These are phyloP conservation scores for Microplitis mediator DNA, from an alignment of 1,140 invertebrate genomes.

Conservation along the genomic window DNA sequence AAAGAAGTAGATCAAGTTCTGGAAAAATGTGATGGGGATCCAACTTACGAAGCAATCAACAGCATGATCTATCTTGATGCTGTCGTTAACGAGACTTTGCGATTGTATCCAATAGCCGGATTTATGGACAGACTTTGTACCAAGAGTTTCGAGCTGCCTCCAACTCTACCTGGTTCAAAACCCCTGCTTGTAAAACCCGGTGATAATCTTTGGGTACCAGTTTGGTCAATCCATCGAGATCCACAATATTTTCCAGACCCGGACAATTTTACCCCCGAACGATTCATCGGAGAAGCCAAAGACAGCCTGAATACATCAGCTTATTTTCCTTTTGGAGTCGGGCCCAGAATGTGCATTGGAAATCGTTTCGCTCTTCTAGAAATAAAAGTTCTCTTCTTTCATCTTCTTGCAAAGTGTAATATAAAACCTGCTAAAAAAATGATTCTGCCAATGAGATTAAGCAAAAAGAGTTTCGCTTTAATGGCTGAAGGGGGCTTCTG, in stretches of 20 bases:
- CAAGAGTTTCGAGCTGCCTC: constrained; percentile 51
- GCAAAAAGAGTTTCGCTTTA: background rate
- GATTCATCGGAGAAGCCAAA: constrained; percentile 61
- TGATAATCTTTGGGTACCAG: constrained; percentile 44
- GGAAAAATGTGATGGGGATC: constrained; percentile 47
- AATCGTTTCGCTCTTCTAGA: constrained; percentile 6
- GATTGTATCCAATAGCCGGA: constrained; percentile 65
- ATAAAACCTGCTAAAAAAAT: background rate
- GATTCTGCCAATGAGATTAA: background rate
- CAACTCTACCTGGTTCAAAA: constrained; percentile 13
- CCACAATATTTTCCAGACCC: constrained; percentile 65
- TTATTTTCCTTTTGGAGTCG: constrained; percentile 45
- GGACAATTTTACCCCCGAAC: constrained; percentile 62
- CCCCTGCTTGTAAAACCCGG: constrained; percentile 7
- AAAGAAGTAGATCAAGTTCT: constrained; percentile 64
- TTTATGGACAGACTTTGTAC: constrained; percentile 59
- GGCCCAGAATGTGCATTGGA: constrained; percentile 23
- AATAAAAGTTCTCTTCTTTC: background rate
- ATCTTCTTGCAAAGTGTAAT: background rate
- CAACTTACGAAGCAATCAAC: constrained; percentile 55
- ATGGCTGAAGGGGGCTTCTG: constrained; percentile 6
- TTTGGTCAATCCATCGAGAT: constrained; percentile 60
- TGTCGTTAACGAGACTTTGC: constrained; percentile 61
- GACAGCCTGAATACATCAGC: constrained; percentile 34
- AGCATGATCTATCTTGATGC: constrained; percentile 57